A percentile compares a stretch with the other conserved stretches of the same genome.
These are phyloP conservation scores for Centropus unirufus DNA, from an alignment of 2,113 vertebrate genomes.

Conservation along the genomic window DNA sequence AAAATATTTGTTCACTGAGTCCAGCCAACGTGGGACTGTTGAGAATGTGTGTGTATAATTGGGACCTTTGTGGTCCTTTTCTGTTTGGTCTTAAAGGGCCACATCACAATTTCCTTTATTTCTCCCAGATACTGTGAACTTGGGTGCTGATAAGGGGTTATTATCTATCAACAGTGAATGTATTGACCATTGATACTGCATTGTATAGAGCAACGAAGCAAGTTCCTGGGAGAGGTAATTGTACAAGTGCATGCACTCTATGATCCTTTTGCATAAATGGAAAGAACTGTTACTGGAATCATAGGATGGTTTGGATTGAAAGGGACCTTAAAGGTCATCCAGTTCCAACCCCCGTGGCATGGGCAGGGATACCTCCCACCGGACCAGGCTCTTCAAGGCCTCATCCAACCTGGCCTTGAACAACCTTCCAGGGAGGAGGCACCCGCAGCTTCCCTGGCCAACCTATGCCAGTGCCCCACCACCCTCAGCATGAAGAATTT, in stretches of 20 bases:
- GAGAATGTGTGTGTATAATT: background rate
- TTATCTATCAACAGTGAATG: background rate
- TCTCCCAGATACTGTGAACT: background rate
- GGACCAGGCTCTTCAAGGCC: too few relatives aligned
- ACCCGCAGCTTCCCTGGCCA: too few relatives aligned
- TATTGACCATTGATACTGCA: background rate
- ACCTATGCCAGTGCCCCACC: too few relatives aligned
- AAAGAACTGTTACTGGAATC: background rate
- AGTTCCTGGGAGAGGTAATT: background rate
- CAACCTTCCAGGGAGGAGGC: too few relatives aligned
- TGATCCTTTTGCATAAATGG: background rate
- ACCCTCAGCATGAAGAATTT: too few relatives aligned
- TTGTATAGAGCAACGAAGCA: background rate
- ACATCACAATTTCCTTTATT: background rate
- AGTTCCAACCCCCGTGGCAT: too few relatives aligned
- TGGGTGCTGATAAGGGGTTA: background rate
- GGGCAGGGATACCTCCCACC: too few relatives aligned
- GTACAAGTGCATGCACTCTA: background rate
- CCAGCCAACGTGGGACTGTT: background rate
- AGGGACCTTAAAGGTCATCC: too few relatives aligned
- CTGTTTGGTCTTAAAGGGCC: background rate
- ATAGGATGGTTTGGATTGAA: too few relatives aligned
- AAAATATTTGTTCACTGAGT: background rate
- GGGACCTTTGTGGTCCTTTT: background rate
- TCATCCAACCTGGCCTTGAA: too few relatives aligned